Conservation (phyloP, 2,888 invertebrate genomes). For the Clitarchus hookeri region DNA sequence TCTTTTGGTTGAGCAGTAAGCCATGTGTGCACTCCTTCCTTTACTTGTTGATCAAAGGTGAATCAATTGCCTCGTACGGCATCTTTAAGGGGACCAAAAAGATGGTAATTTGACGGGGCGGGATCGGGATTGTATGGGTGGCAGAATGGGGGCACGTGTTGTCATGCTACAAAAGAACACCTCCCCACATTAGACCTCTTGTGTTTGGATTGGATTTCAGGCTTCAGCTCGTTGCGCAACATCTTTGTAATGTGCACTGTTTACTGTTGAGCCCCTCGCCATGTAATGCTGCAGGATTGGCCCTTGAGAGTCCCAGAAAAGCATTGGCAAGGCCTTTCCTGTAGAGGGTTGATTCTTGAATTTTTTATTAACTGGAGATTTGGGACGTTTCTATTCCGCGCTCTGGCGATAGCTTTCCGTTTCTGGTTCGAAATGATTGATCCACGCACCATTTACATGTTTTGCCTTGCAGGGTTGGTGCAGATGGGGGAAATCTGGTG, state of each 20-base stretch:
- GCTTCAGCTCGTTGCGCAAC: background rate
- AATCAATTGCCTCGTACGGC: background rate
- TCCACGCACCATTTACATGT: background rate
- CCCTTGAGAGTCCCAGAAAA: background rate
- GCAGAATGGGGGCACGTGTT: background rate
- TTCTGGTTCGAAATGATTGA: background rate
- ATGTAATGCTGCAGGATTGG: background rate
- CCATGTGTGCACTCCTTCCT: background rate
- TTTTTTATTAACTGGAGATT: background rate
- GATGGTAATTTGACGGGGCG: too few relatives aligned
- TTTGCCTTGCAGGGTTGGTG: too few relatives aligned
- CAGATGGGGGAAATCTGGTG: too few relatives aligned
- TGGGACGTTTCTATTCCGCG: background rate
- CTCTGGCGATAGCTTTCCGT: background rate
- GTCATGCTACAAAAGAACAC: background rate
- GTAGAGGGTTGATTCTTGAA: background rate
- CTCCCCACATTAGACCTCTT: too few relatives aligned
- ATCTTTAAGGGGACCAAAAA: too few relatives aligned
- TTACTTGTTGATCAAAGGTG: background rate
- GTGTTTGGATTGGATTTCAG: too few relatives aligned
- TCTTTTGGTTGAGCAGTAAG: background rate
- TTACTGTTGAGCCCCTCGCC: background rate
- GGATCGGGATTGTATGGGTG: background rate
- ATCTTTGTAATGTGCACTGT: background rate
- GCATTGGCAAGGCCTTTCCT: background rate